phyloP scores from a whole-genome alignment of 2,797 vertebrate species.

The Sus cebifrons region DNA sequence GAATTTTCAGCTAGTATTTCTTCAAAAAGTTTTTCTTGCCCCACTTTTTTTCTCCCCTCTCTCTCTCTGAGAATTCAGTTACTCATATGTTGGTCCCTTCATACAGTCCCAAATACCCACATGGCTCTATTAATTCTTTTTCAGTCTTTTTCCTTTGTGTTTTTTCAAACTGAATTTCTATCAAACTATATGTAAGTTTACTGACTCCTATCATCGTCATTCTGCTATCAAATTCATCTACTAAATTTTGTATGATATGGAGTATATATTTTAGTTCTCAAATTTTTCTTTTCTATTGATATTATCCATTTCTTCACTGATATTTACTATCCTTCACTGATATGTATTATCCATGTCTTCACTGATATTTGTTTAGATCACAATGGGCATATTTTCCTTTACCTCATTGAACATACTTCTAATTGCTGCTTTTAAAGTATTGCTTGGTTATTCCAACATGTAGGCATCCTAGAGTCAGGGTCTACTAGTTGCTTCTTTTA shows the following conservation, averaged over 20 bases:
- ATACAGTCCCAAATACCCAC: background rate
- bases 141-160: background rate
- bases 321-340: background rate
- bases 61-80: constrained; percentile 13
- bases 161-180: background rate
- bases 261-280: background rate
- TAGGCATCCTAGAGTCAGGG: background rate
- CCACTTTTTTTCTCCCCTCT: background rate
- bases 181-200: background rate
- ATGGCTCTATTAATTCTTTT: background rate
- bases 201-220: background rate
- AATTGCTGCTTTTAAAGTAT: background rate
- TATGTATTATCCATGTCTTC: background rate
- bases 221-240: background rate
- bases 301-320: background rate
- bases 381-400: constrained; percentile 34
- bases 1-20: background rate
- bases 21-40: background rate
- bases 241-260: background rate
- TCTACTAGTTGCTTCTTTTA: background rate
- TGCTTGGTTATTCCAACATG: background rate
- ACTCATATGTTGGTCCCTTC: background rate
- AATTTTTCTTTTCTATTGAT: constrained; percentile 14
- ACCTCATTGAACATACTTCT: background rate
- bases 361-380: background rate